Evolutionary conservation across 2,797 vertebrate species (phyloP).

Genomic region (Platalea minor): DNA sequence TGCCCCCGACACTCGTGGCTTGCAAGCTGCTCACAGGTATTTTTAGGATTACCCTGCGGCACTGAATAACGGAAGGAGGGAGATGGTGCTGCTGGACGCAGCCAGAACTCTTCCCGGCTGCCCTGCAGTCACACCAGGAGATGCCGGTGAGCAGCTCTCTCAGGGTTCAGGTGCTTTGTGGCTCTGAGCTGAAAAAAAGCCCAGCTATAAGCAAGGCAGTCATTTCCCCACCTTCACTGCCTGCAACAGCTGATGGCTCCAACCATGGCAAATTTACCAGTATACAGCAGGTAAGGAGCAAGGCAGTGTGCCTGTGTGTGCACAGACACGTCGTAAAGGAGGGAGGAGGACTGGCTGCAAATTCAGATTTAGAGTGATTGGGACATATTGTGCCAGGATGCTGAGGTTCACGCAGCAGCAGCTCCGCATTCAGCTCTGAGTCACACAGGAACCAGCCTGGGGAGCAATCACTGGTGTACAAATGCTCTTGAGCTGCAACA

Average conservation of each 20-base stretch:
- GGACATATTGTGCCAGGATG: not conserved
- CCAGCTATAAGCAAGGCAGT: not conserved
- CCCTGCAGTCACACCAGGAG: not conserved
- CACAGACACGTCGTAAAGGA: not conserved
- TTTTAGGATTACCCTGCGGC: not conserved
- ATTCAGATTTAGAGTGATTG: not conserved
- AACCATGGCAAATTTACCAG: not conserved
- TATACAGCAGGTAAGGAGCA: not conserved
- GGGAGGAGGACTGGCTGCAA: not conserved
- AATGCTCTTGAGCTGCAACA: not conserved
- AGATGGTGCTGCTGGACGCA: not conserved
- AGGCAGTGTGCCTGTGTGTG: rapidly evolving
- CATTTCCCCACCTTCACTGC: not conserved
- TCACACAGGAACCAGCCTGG: conserved; percentile 13
- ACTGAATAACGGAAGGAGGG: not conserved
- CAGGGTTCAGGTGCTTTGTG: not conserved
- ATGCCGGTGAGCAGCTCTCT: not conserved
- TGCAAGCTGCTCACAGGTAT: not conserved
- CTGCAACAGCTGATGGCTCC: not conserved
- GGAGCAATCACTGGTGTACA: not conserved
- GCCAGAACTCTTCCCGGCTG: not conserved
- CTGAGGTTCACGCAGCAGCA: not conserved
- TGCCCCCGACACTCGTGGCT: not conserved
- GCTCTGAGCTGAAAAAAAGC: not conserved
- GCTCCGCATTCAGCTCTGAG: not conserved